Conservation (phyloP, 2,113 vertebrate genomes). For the Bufo gargarizans region DNA sequence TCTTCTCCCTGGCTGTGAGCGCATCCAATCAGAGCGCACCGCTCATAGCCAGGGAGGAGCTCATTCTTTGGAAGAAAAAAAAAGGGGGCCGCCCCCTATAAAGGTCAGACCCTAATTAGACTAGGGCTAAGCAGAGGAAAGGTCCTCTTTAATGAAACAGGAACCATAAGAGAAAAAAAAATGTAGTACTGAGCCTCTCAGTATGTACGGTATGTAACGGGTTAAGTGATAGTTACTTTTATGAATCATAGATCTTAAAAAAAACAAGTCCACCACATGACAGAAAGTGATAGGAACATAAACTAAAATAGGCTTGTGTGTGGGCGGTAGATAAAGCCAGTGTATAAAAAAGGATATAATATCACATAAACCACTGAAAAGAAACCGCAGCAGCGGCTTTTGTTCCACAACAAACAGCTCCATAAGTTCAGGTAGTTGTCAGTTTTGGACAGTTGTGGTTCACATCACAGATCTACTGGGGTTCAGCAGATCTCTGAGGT, state of each 20-base stretch:
- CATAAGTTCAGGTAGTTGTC: not conserved
- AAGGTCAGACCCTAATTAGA: no score
- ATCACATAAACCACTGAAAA: not conserved
- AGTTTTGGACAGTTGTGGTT: not conserved
- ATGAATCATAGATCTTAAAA: not conserved
- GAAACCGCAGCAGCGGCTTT: not conserved
- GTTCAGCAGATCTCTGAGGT: not conserved
- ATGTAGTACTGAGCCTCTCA: not conserved
- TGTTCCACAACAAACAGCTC: not conserved
- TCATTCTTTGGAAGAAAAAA: no score
- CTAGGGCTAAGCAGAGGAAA: no score
- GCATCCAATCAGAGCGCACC: no score
- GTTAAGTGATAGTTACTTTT: not conserved
- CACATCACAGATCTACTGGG: not conserved
- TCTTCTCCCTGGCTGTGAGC: no score
- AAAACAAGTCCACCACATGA: slow-evolving; percentile 3
- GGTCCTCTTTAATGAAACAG: no score
- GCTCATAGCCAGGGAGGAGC: no score
- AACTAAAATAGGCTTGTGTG: not conserved
- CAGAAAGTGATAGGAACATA: not conserved
- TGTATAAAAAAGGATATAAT: not conserved
- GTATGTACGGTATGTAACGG: not conserved
- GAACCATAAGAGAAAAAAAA: no score
- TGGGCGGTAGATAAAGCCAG: not conserved
- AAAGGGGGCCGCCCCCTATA: no score